These are phyloP conservation scores for Sebastolobus altivelis DNA, from an alignment of 2,797 vertebrate species.

Conservation along the genomic window DNA sequence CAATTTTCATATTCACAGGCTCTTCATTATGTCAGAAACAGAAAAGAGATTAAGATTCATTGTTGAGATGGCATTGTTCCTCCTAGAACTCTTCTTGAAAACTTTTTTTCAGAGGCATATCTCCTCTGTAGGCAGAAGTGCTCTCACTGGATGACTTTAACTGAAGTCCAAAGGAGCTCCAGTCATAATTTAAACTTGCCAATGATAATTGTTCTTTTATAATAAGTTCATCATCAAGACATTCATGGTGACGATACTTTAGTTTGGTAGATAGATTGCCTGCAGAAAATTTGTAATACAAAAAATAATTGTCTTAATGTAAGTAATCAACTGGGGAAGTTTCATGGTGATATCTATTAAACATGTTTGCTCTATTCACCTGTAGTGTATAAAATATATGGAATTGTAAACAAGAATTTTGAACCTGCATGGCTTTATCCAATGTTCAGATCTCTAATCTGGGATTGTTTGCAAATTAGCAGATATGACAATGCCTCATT, in stretches of 20 bases:
- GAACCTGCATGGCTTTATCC: too few species aligned
- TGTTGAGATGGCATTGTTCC: neutral
- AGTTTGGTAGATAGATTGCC: accelerated
- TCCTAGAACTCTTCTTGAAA: neutral
- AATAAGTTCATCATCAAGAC: neutral
- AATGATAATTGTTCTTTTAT: neutral
- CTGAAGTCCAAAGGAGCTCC: neutral
- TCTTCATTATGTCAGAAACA: neutral
- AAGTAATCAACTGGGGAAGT: too few species aligned
- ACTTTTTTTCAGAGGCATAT: neutral
- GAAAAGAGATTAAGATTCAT: neutral
- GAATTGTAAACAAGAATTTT: too few species aligned
- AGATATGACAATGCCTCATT: too few species aligned
- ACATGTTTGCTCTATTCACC: too few species aligned
- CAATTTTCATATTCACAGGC: slow-evolving; percentile 10
- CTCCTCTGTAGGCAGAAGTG: neutral
- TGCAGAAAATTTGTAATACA: neutral
- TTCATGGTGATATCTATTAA: too few species aligned
- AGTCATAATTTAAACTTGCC: neutral
- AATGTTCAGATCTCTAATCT: too few species aligned
- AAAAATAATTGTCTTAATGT: too few species aligned
- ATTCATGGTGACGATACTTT: neutral
- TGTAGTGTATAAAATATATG: too few species aligned
- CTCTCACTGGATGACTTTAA: neutral
- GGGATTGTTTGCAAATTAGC: too few species aligned